phyloP scores from a whole-genome alignment of 2,797 vertebrate genomes.

The Vespertilio murinus region DNA sequence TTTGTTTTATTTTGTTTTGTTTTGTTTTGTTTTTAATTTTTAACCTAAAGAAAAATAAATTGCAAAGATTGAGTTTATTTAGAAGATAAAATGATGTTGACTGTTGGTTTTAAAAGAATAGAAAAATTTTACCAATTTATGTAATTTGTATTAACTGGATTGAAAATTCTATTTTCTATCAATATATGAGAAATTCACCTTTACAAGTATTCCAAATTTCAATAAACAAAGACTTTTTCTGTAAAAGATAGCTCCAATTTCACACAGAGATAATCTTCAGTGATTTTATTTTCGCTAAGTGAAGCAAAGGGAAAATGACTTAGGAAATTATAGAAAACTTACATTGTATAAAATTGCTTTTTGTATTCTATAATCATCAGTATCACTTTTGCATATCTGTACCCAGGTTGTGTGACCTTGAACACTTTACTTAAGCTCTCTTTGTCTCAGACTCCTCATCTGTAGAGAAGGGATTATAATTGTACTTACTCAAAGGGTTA shows the following conservation, averaged over 20 bases:
- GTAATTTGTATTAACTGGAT: neutral
- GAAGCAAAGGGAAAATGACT: neutral
- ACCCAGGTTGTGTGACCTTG: neutral
- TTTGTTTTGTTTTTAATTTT: neutral
- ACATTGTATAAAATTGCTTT: neutral
- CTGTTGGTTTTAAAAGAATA: neutral
- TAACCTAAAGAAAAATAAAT: neutral
- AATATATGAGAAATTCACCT: neutral
- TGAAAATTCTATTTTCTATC: neutral
- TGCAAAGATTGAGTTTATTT: conserved; percentile 4
- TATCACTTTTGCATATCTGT: neutral
- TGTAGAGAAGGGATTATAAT: neutral
- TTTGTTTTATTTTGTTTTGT: neutral
- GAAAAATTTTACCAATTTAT: neutral
- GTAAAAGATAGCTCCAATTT: neutral
- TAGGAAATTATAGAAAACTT: neutral
- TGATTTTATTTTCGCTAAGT: neutral
- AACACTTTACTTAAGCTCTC: neutral
- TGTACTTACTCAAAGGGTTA: neutral
- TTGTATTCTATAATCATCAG: neutral
- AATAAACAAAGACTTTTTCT: neutral
- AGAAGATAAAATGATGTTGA: neutral
- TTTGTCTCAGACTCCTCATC: neutral
- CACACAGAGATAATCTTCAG: neutral
- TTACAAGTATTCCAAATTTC: neutral